Conservation (phyloP, 2,888 invertebrate species). For the Drosophila nr. medialis region DNA sequence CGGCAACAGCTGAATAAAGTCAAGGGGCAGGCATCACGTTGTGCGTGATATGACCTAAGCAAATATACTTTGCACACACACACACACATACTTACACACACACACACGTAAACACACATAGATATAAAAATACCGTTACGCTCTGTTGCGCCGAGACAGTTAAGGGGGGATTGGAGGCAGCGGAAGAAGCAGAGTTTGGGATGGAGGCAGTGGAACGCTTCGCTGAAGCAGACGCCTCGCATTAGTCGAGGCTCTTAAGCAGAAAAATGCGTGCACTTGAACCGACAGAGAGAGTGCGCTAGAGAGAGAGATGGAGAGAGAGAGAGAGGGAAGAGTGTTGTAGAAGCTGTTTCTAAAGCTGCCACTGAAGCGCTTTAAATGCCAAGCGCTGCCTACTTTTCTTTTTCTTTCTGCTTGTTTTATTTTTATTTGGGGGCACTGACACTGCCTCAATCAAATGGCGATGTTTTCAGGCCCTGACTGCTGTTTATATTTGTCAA, state of each 20-base stretch:
- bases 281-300: neutral
- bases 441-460: conserved; percentile 58
- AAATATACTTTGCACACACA: conserved; percentile 67
- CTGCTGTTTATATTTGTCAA: conserved; percentile 67
- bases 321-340: neutral
- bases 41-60: conserved; percentile 70
- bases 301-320: neutral
- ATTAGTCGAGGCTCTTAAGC: conserved; percentile 81
- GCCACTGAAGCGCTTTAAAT: conserved; percentile 56
- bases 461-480: conserved; percentile 12
- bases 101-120: conserved; percentile 11
- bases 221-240: conserved; percentile 64
- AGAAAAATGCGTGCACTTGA: conserved; percentile 80
- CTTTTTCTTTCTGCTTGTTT: neutral
- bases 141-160: conserved; percentile 77
- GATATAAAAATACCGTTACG: conserved; percentile 56
- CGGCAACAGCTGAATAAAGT: conserved; percentile 63
- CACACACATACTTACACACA: conserved; percentile 15
- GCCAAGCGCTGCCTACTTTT: conserved; percentile 67
- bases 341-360: neutral
- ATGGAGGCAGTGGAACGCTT: conserved; percentile 31
- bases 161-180: conserved; percentile 16
- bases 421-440: conserved; percentile 17
- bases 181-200: neutral
- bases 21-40: conserved; percentile 41